phyloP scores from a whole-genome alignment of 2,797 vertebrate species.

The Caiman crocodilus region DNA sequence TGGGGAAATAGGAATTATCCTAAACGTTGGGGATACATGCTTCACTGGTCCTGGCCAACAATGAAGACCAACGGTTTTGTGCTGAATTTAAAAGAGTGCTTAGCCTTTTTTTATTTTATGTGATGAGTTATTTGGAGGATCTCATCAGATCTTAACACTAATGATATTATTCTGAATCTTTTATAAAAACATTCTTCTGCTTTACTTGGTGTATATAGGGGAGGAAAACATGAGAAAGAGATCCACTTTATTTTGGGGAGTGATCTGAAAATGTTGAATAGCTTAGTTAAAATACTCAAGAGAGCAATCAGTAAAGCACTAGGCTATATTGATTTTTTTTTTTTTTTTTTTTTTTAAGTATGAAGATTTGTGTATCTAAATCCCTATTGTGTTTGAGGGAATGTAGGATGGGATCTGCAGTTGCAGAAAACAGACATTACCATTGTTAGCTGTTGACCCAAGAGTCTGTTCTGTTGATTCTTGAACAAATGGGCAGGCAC shows the following conservation, averaged over 20 bases:
- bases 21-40: background rate
- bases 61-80: background rate
- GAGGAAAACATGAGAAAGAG: background rate
- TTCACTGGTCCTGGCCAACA: background rate
- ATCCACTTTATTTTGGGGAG: background rate
- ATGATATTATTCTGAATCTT: background rate
- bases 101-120: accelerated
- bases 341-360: constrained; percentile 40
- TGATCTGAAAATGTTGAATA: constrained; percentile 25
- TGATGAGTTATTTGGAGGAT: background rate
- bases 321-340: constrained; percentile 21
- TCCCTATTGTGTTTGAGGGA: constrained; percentile 58
- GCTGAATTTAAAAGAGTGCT: background rate
- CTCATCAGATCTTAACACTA: background rate
- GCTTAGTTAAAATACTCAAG: constrained; percentile 17
- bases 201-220: background rate
- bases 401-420: constrained; percentile 34
- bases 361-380: constrained; percentile 52
- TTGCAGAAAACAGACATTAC: constrained; percentile 47
- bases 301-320: background rate
- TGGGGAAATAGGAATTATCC: background rate
- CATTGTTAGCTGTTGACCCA: constrained; percentile 66
- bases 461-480: constrained; percentile 65
- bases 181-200: background rate
- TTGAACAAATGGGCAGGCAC: constrained; percentile 61